Evolutionary conservation across 2,888 invertebrate genomes (phyloP), one percentile per base, ranked within the genome.

Genomic region (Anagyrus pseudococci): DNA sequence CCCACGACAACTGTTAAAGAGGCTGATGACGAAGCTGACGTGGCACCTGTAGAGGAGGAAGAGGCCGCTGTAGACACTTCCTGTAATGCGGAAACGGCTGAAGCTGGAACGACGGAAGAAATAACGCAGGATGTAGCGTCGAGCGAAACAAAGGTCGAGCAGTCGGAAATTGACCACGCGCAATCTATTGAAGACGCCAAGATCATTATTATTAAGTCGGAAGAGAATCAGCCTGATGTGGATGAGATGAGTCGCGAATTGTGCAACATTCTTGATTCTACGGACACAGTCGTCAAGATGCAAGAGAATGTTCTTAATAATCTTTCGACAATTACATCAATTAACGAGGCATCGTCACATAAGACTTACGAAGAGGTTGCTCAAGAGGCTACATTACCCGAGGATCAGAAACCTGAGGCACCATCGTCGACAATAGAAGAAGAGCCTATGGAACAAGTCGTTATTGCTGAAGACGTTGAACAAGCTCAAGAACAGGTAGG

Each of bases 171-270:
- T 29, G 60, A 50, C 33, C 56, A 59, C 1, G 40, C 59, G 0
- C 75, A 77, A 58, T 76, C 78, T 4, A 76, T 77, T n/a, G 73
- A 73, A 0, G 78, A 79, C 47, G 78, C 78, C n/a, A 80, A 78
- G 46, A 74, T 74, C 1, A 73, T 75, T 22, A 69, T 77, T 0
- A 80, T 78, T 33, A 40, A 73, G 0, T 76, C 77, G 7, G 72
- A 73, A 70, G 73, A 22, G 8, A 68, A 2, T 66, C 71, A 6
- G 13, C 64, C 62, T 7, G 76, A 76, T 19, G 77, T 77, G 1
- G 80, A 80, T 7, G 78, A 80, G 44, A 81, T 80, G 78, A 78
- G 74, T 43, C 72, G 76, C 2, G 80, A 80, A 54, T 67, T 81
- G 0, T 78, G 74, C 47, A 78, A 69, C 56, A 81, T 81, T 58